Evolutionary conservation across 2,797 vertebrate species (phyloP).

Genomic region (Parauchenoglanis punctatus): DNA sequence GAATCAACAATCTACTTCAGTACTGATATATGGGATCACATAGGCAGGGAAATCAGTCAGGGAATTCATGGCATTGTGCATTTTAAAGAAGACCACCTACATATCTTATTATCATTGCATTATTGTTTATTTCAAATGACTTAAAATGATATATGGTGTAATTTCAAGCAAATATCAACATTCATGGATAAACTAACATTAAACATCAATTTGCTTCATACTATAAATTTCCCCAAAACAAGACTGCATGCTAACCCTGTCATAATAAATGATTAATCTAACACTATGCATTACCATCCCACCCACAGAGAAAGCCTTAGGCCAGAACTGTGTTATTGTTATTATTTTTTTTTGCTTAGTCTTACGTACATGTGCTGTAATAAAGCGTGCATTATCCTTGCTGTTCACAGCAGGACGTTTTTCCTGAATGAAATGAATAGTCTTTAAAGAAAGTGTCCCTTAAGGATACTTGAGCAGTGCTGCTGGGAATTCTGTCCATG

Average conservation of each 20-base stretch:
- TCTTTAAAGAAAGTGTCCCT: constrained; percentile 1
- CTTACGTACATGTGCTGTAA: constrained; percentile 3
- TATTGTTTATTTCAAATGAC: not conserved
- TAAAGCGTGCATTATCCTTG: not conserved
- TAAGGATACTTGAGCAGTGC: not conserved
- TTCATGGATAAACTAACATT: not conserved
- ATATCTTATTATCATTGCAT: not conserved
- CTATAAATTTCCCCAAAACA: constrained; percentile 66
- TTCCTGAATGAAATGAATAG: constrained; percentile 22
- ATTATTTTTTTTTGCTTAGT: not conserved
- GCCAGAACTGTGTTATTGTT: not conserved
- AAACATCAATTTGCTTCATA: not conserved
- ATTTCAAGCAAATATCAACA: constrained; percentile 7
- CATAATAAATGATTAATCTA: constrained; percentile 76
- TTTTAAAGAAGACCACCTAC: not conserved
- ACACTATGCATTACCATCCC: constrained; percentile 62
- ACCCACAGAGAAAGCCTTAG: constrained; percentile 20
- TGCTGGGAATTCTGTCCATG: constrained; percentile 8
- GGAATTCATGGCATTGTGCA: not conserved
- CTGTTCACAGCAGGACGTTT: not conserved
- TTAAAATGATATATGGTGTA: not conserved
- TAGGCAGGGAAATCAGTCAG: not conserved
- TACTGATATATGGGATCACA: not conserved
- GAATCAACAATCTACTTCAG: not conserved
- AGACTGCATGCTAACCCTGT: constrained; percentile 69